Percentiles rank a stretch among this genome's conserved stretches.
These are phyloP conservation scores for Athripsodes cinereus DNA, from an alignment of 2,888 invertebrate genomes.

Conservation along the genomic window DNA sequence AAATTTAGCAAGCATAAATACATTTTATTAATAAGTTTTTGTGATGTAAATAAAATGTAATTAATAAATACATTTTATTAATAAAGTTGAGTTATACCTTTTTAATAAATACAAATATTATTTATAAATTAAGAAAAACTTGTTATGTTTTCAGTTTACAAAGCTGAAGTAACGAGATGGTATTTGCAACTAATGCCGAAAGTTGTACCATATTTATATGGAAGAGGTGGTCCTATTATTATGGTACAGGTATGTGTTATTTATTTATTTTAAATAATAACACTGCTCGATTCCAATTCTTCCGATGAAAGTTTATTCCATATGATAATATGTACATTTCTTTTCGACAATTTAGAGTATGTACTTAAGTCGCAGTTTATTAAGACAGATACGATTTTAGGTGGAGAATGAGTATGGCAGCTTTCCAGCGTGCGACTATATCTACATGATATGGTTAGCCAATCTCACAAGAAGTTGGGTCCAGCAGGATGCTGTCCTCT, in stretches of 20 bases:
- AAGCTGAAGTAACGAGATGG: slow-evolving; percentile 50
- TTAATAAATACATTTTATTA: too few relatives aligned
- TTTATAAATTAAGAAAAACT: too few relatives aligned
- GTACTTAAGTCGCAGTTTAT: not conserved
- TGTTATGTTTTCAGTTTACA: slow-evolving; percentile 43
- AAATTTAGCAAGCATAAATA: not conserved
- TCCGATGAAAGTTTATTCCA: too few relatives aligned
- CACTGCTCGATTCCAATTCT: not conserved
- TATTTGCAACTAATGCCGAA: slow-evolving; percentile 46
- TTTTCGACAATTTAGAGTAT: too few relatives aligned
- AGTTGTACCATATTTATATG: slow-evolving; percentile 44
- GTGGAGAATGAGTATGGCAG: slow-evolving; percentile 94
- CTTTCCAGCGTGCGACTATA: slow-evolving; percentile 62
- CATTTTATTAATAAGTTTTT: not conserved
- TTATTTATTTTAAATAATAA: not conserved
- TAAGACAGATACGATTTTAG: slow-evolving; percentile 33
- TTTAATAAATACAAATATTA: too few relatives aligned
- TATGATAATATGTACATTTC: too few relatives aligned
- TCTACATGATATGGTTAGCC: slow-evolving; percentile 61
- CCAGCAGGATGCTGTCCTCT: slow-evolving; percentile 64
- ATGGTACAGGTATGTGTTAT: slow-evolving; percentile 65
- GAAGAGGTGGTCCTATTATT: slow-evolving; percentile 79
- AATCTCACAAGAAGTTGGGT: slow-evolving; percentile 56
- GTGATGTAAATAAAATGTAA: not conserved
- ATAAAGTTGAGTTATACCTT: too few relatives aligned